A percentile compares a stretch with the other conserved stretches of the same genome.
These are phyloP conservation scores for Coleophora flavipennella DNA, from an alignment of 2,888 invertebrate genomes.

Conservation along the genomic window DNA sequence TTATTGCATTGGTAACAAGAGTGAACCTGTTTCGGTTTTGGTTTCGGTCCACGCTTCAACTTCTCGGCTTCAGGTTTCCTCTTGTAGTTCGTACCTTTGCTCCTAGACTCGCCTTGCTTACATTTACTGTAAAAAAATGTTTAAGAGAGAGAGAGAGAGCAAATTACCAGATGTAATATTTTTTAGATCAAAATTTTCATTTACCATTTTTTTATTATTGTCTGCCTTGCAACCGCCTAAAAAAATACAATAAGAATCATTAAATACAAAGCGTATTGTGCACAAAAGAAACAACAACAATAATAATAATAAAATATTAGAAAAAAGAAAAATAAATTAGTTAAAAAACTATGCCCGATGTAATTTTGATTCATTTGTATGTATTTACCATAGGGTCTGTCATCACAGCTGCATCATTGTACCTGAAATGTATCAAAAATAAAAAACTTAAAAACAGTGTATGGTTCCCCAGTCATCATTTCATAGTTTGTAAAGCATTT, in stretches of 20 bases:
- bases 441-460: no score
- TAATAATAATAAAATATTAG: no score
- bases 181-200: conserved; percentile 6
- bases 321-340: no score
- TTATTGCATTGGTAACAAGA: conserved; percentile 74
- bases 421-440: conserved; percentile 35
- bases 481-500: no score
- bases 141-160: no score
- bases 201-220: conserved; percentile 56
- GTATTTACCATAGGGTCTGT: conserved; percentile 63
- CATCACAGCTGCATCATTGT: conserved; percentile 70
- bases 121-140: conserved; percentile 41
- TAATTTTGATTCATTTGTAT: background rate
- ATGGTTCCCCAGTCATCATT: no score
- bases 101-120: conserved; percentile 33
- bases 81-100: conserved; percentile 58
- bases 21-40: conserved; percentile 70
- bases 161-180: background rate
- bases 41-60: conserved; percentile 74
- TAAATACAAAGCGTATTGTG: no score
- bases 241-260: no score
- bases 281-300: no score
- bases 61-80: conserved; percentile 71
- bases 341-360: no score
- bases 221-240: conserved; percentile 37